Base-by-base conservation (phyloP, 2,113 vertebrate species). In the Podiceps cristatus region DNA sequence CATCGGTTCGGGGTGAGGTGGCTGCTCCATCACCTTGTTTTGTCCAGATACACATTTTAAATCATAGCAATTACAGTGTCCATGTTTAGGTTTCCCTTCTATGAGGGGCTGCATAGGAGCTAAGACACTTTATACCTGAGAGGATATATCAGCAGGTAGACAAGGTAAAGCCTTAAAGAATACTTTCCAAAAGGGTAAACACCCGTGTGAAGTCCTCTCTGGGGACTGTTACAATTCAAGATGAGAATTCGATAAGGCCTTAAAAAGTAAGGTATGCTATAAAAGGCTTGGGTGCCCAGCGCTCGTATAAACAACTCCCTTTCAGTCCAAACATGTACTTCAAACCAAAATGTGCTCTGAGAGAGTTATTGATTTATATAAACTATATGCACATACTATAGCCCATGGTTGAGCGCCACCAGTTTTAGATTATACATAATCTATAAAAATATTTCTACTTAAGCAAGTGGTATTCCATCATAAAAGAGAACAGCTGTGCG, bases 361-460 rank as follows among this genome's bases (percentile, higher is more conserved):
- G 79, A 78, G 60, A n/a, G 62, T 82, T 88, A 95, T 47, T 86
- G 96, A 89, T 95, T 94, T 63, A 42, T 74, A 88, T 74, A 83
- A 97, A 77, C 76, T 59, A 31, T 23, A 16, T 35, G 68, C 64
- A 87, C 56, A 67, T 23, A 3, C 77, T 52, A 12, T 52, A 86
- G 92, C 66, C 86, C 78, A 33, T 27, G 88, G 66, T 9, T 76
- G 77, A 96, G 69, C 68, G 71, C 63, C 73, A 20, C 40, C 60
- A 35, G 71, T 95, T 97, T 87, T 89, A 81, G 86, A 72, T 81
- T 87, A 49, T 31, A 68, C 59, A 31, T 87, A 85, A 96, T 52
- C 93, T 72, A 94, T 81, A 89, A 71, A 96, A 93, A 59, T 68
- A 74, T 84, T 92, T 95, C 78, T 79, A 18, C 74, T 91, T 59